These are phyloP conservation scores for Atopsyche davidsoni DNA, from an alignment of 1,140 invertebrate species.

Conservation along the genomic window DNA sequence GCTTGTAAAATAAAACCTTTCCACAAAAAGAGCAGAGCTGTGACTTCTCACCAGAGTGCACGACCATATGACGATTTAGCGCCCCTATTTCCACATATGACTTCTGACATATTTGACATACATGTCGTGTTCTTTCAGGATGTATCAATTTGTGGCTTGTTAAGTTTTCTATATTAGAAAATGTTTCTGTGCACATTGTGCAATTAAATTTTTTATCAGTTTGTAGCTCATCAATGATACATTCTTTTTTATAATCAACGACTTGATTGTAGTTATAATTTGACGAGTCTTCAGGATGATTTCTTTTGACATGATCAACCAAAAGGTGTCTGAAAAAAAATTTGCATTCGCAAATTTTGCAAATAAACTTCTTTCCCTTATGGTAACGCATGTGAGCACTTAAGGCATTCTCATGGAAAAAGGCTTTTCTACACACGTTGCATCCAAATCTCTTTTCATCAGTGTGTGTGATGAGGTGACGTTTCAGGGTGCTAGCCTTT, in stretches of 20 bases:
- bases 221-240: background rate
- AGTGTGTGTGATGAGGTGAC: constrained; percentile 21
- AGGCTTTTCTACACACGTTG: constrained; percentile 17
- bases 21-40: constrained; percentile 26
- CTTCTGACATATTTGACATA: constrained; percentile 20
- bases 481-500: constrained; percentile 22
- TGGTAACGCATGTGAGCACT: constrained; percentile 21
- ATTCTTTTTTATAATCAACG: constrained; percentile 4
- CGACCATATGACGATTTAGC: constrained; percentile 18
- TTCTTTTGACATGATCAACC: constrained; percentile 17
- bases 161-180: constrained; percentile 16
- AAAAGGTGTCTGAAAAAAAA: constrained; percentile 19
- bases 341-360: constrained; percentile 10
- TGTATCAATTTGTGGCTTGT: constrained; percentile 22
- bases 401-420: constrained; percentile 19
- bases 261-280: constrained; percentile 2
- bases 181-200: constrained; percentile 24
- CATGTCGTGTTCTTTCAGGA: constrained; percentile 22
- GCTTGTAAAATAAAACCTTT: constrained; percentile 21
- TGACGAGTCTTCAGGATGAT: constrained; percentile 10
- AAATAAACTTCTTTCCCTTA: constrained; percentile 18
- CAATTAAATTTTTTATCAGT: constrained; percentile 18
- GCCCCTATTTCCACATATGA: constrained; percentile 25
- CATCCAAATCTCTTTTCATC: constrained; percentile 20
- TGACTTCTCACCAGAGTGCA: constrained; percentile 24